Percentiles rank a stretch among this genome's conserved stretches.
Conservation (phyloP, 2,888 invertebrate genomes). For the Polydrusus tereticollis region DNA sequence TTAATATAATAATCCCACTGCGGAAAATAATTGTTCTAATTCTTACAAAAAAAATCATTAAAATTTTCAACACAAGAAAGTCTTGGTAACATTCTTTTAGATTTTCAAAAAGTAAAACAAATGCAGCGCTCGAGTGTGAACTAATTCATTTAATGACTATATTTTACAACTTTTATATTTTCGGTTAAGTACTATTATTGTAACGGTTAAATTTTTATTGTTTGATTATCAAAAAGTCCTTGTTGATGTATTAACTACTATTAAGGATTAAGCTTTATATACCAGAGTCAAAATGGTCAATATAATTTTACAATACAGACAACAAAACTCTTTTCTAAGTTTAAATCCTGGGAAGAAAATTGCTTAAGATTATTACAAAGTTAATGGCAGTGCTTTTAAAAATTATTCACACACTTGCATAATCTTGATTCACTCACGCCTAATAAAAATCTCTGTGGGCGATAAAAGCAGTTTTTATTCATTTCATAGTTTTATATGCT, state of each 20-base stretch:
- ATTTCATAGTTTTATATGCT: constrained; percentile 13
- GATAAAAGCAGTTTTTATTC: constrained; percentile 16
- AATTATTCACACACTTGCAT: constrained; percentile 28
- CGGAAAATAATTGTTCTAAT: too few relatives aligned
- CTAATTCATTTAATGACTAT: background rate
- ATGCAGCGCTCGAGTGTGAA: background rate
- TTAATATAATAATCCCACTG: too few relatives aligned
- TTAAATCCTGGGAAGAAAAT: constrained; percentile 4
- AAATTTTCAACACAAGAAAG: too few relatives aligned
- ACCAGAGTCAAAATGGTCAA: background rate
- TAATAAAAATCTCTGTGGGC: constrained; percentile 19
- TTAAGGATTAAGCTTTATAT: constrained; percentile 2
- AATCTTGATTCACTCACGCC: constrained; percentile 6
- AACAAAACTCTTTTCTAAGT: background rate
- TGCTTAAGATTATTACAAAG: background rate
- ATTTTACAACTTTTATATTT: constrained; percentile 15
- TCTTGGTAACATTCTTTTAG: background rate
- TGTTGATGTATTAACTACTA: constrained; percentile 25
- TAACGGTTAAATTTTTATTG: constrained; percentile 18
- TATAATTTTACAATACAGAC: constrained; percentile 6
- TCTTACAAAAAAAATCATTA: too few relatives aligned
- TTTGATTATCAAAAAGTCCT: constrained; percentile 27
- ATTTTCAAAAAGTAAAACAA: background rate
- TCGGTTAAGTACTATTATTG: constrained; percentile 23
- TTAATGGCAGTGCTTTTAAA: constrained; percentile 9